Evolutionary conservation across 2,113 vertebrate species (phyloP).

Genomic region (Leucosticte australis): DNA sequence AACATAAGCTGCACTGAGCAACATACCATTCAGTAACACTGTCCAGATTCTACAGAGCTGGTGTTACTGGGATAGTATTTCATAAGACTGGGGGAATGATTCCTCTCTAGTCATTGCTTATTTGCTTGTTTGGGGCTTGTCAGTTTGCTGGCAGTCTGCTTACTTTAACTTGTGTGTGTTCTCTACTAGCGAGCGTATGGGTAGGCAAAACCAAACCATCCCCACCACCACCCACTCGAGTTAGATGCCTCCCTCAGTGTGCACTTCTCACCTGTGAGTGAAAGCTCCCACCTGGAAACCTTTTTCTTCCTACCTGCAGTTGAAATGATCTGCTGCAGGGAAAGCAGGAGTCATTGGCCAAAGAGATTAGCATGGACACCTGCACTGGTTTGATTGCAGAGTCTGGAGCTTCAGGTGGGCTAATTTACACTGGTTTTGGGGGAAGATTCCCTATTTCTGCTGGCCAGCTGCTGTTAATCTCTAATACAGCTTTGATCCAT

Average conservation of each 20-base stretch:
- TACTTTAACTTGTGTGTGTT: background rate
- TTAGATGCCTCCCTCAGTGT: background rate
- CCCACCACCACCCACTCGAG: background rate
- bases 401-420: background rate
- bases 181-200: background rate
- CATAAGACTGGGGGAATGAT: accelerated
- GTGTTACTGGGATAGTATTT: background rate
- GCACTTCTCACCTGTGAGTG: background rate
- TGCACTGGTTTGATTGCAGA: background rate
- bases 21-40: background rate
- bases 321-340: background rate
- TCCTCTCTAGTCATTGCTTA: background rate
- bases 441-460: background rate
- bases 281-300: background rate
- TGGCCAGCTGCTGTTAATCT: background rate
- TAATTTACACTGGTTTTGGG: background rate
- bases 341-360: background rate
- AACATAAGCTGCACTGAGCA: background rate
- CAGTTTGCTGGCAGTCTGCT: background rate
- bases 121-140: background rate
- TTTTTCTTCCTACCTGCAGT: background rate
- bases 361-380: background rate
- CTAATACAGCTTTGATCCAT: background rate
- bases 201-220: background rate
- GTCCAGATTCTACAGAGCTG: background rate